These are phyloP conservation scores for Rotaria sp. DNA, from an alignment of 2,888 invertebrate genomes.

Conservation along the genomic window DNA sequence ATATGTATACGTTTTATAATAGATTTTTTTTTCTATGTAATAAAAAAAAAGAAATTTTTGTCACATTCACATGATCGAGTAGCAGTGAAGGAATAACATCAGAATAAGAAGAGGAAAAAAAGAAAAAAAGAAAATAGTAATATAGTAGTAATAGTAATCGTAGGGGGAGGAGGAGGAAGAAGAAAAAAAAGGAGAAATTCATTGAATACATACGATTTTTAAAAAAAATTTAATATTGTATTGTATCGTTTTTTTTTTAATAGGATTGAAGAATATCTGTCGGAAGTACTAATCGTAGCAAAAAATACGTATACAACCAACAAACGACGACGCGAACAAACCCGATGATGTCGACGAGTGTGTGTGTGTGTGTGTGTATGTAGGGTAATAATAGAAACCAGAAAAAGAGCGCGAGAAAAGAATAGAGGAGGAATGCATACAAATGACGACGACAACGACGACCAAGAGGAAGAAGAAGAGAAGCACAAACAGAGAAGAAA, in stretches of 20 bases:
- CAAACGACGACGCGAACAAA: not conserved
- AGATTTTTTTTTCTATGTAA: not conserved
- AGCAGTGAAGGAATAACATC: not conserved
- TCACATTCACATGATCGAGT: not conserved
- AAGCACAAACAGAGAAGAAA: not conserved
- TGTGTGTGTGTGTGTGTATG: not conserved
- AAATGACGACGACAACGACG: not conserved
- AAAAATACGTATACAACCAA: constrained; percentile 19
- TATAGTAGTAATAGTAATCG: constrained; percentile 6
- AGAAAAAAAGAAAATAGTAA: no score
- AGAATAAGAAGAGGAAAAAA: not conserved
- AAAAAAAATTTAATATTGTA: not conserved
- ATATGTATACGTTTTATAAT: not conserved
- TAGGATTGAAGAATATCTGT: not conserved
- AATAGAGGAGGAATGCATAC: not conserved
- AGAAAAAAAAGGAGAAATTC: not conserved
- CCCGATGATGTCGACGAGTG: constrained; percentile 16
- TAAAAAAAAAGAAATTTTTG: not conserved
- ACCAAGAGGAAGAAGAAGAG: not conserved
- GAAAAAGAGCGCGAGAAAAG: constrained; percentile 19
- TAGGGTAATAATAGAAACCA: constrained; percentile 23
- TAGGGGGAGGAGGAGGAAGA: not conserved
- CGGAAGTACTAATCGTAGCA: not conserved
- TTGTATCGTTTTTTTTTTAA: not conserved
- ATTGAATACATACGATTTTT: not conserved